phyloP scores from a whole-genome alignment of 2,797 vertebrate genomes.

The Etheostoma nigrum region DNA sequence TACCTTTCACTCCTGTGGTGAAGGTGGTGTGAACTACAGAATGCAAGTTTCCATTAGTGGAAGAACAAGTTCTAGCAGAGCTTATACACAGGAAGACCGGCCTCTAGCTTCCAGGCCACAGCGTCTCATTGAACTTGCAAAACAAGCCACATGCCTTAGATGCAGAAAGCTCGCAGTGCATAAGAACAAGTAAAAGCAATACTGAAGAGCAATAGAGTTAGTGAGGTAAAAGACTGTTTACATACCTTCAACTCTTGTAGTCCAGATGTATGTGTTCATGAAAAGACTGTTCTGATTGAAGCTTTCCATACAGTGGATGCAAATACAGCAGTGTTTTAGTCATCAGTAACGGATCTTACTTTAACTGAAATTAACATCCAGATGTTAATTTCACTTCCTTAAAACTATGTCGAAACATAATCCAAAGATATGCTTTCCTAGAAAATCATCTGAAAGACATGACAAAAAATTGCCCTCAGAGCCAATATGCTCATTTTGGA shows the following conservation, averaged over 20 bases:
- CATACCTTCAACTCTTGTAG: conserved; percentile 8
- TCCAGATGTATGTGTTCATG: background rate
- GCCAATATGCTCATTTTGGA: too few species aligned
- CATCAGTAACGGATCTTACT: fast-evolving
- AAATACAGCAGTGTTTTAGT: background rate
- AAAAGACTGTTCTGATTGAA: background rate
- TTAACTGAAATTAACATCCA: too few species aligned
- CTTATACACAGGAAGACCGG: conserved; percentile 41
- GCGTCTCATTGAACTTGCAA: background rate
- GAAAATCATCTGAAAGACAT: background rate
- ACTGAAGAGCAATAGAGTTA: background rate
- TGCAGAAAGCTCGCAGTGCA: background rate
- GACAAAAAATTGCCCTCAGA: background rate
- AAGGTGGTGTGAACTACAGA: conserved; percentile 20
- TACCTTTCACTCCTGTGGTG: conserved; percentile 46
- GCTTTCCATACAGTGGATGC: background rate
- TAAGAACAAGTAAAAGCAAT: background rate
- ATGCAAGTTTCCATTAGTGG: conserved; percentile 66
- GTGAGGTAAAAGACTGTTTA: background rate
- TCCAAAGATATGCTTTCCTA: background rate
- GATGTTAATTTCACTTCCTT: conserved; percentile 15
- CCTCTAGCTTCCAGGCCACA: conserved; percentile 19
- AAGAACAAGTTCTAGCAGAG: conserved; percentile 43
- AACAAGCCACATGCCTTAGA: background rate
- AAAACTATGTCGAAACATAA: background rate